Conservation (phyloP, 1,140 invertebrate genomes). For the Chironomus striatipennis region DNA sequence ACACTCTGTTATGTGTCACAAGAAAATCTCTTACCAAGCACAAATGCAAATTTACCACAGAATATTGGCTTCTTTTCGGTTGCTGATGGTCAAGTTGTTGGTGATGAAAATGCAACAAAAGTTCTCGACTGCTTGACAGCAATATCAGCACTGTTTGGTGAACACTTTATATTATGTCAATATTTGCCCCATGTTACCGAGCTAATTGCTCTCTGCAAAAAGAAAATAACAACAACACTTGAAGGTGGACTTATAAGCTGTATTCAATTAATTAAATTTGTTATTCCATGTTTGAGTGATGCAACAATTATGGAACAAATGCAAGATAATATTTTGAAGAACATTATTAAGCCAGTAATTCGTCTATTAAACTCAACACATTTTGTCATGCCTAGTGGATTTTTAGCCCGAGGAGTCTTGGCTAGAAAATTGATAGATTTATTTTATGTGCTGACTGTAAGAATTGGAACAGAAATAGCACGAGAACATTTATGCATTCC, state of each 20-base stretch:
- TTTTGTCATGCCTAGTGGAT: conserved; percentile 70
- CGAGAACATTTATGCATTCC: conserved; percentile 64
- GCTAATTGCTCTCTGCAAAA: conserved; percentile 62
- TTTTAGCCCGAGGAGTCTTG: conserved; percentile 58
- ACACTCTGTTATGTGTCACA: conserved; percentile 85
- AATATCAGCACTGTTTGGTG: conserved; percentile 84
- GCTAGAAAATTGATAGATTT: conserved; percentile 73
- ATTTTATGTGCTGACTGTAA: conserved; percentile 64
- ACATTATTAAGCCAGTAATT: conserved; percentile 68
- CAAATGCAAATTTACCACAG: conserved; percentile 26
- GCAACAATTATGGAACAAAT: conserved; percentile 77
- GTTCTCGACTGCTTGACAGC: conserved; percentile 81
- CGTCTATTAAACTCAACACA: conserved; percentile 62
- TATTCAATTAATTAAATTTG: conserved; percentile 67
- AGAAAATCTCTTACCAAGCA: conserved; percentile 56
- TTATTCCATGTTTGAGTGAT: conserved; percentile 76
- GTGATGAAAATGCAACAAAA: conserved; percentile 72
- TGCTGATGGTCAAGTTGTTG: conserved; percentile 52
- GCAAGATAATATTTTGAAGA: conserved; percentile 62
- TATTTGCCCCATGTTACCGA: conserved; percentile 91
- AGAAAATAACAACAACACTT: conserved; percentile 67
- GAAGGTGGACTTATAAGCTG: conserved; percentile 85
- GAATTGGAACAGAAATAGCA: conserved; percentile 78
- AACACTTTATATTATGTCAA: conserved; percentile 87
- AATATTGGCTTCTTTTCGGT: conserved; percentile 45